Conservation (phyloP, 37 sponge, comb jelly and placozoan genomes). For the Mnemiopsis leidyi region DNA sequence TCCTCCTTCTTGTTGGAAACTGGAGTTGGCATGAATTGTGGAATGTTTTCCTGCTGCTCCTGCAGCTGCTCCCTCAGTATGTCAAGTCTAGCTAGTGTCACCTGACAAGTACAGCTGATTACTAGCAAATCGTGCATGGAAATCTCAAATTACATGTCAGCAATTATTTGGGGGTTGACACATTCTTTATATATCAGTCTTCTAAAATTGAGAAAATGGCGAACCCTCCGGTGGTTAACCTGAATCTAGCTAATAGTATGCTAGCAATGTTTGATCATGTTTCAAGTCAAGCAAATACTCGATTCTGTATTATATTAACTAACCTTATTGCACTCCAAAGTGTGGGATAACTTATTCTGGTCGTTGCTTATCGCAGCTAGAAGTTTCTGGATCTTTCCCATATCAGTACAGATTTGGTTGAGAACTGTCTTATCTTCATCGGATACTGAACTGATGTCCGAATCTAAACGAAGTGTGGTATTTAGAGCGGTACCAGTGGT, state of each 20-base stretch:
- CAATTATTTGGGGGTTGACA: too few species aligned
- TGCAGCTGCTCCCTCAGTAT: background rate
- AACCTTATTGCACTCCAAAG: background rate
- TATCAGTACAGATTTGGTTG: background rate
- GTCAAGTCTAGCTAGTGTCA: background rate
- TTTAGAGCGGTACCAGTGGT: too few species aligned
- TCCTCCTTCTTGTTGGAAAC: background rate
- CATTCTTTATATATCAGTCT: too few species aligned
- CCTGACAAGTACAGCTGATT: conserved; percentile 15
- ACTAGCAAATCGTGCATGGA: too few species aligned
- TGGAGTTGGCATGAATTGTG: conserved; percentile 11
- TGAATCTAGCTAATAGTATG: too few species aligned
- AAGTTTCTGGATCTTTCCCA: background rate
- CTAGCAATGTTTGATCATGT: too few species aligned
- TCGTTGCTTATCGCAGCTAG: background rate
- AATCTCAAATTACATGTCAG: too few species aligned
- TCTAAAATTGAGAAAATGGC: too few species aligned
- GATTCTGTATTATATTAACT: too few species aligned
- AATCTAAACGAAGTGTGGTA: too few species aligned
- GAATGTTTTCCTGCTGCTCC: conserved; percentile 41
- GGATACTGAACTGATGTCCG: background rate
- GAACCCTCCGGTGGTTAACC: too few species aligned
- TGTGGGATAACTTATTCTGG: background rate
- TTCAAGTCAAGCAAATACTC: too few species aligned
- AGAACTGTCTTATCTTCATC: background rate